Evolutionary conservation across 2,888 invertebrate species (phyloP).

Genomic region (Synergus itoensis): DNA sequence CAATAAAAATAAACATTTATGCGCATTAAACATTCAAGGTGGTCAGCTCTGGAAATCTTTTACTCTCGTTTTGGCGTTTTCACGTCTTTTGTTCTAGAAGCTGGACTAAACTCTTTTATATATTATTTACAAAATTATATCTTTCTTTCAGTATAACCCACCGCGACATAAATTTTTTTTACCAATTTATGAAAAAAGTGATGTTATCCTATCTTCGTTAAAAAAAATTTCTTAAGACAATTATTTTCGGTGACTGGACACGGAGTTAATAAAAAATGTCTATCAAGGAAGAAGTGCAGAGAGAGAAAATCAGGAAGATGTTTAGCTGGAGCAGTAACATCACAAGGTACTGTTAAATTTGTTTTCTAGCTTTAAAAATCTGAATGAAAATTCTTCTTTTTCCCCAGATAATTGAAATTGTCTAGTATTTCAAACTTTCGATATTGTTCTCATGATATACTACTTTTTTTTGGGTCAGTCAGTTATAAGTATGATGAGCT

Average conservation of each 20-base stretch:
- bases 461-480: background rate
- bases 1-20: conserved; percentile 1
- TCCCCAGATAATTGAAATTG: background rate
- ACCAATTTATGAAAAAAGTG: conserved; percentile 11
- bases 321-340: conserved; percentile 83
- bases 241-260: background rate
- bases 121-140: background rate
- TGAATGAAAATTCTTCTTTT: background rate
- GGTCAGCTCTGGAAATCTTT: conserved; percentile 32
- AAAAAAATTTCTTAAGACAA: background rate
- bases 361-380: background rate
- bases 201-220: background rate
- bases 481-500: background rate
- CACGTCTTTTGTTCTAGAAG: background rate
- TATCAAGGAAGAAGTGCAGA: conserved; percentile 65
- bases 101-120: background rate
- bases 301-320: conserved; percentile 81
- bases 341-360: conserved; percentile 50
- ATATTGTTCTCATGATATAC: background rate
- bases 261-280: conserved; percentile 56
- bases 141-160: conserved; percentile 10
- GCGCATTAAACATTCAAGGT: conserved; percentile 32
- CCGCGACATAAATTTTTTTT: background rate
- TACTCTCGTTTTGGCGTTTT: conserved; percentile 15
- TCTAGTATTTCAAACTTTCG: background rate